Conservation (phyloP, 2,888 invertebrate genomes). For the Scrobipalpa atriplicella region DNA sequence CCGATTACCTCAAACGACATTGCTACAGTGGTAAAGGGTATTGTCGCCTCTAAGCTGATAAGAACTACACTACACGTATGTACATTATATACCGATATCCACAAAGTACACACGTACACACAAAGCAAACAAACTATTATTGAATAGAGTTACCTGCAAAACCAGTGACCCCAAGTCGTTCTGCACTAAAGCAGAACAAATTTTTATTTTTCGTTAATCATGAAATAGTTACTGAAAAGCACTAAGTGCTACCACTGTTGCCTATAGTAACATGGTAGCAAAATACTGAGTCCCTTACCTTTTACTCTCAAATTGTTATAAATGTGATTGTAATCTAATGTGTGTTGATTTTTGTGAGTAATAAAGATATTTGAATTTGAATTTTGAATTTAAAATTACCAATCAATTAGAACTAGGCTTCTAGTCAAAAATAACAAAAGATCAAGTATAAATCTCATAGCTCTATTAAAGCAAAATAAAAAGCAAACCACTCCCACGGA, state of each 20-base stretch:
- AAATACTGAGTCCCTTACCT: no score
- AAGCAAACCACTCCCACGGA: conserved; percentile 14
- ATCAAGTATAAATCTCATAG: background rate
- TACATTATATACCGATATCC: conserved; percentile 41
- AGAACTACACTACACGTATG: conserved; percentile 45
- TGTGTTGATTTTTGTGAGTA: no score
- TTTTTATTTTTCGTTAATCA: no score
- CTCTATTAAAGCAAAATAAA: background rate
- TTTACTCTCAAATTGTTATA: no score
- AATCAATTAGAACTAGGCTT: background rate
- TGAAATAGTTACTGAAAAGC: no score
- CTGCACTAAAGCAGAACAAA: background rate
- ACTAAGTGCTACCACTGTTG: no score
- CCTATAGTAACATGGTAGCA: no score
- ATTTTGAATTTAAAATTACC: no score
- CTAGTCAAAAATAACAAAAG: background rate
- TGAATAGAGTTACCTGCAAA: conserved; percentile 23
- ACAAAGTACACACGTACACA: conserved; percentile 43
- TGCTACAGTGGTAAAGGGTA: conserved; percentile 50
- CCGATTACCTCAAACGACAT: conserved; percentile 33
- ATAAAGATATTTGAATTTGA: no score
- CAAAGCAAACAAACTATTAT: conserved; percentile 29
- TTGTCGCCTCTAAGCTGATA: conserved; percentile 63
- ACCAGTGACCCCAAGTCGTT: background rate
- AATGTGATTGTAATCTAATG: no score